phyloP scores from a whole-genome alignment of 2,797 vertebrate genomes.

The Gambusia yucatana region DNA sequence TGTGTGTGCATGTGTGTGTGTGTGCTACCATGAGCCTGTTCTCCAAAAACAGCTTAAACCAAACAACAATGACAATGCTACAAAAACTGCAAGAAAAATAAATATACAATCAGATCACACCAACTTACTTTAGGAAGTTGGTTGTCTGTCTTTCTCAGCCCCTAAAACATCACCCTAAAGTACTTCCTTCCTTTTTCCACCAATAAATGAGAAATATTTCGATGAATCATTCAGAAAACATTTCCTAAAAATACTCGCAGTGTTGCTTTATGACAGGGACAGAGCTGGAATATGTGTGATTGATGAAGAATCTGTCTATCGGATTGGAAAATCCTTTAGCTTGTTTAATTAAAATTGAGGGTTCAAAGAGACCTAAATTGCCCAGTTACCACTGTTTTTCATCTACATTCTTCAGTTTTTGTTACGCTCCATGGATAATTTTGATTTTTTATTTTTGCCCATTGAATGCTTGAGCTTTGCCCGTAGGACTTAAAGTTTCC shows the following conservation, averaged over 20 bases:
- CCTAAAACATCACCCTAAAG: neutral
- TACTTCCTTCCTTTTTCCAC: neutral
- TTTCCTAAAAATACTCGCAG: neutral
- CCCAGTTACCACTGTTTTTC: neutral
- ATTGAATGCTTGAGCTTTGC: constrained; percentile 20
- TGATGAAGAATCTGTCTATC: neutral
- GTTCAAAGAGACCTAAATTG: neutral
- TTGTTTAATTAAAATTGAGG: neutral
- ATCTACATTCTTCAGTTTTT: neutral
- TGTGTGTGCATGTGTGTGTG: neutral
- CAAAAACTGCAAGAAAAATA: neutral
- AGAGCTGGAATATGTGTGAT: neutral
- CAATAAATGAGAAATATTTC: neutral
- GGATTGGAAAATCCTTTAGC: neutral
- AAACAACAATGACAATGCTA: neutral
- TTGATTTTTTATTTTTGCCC: constrained; percentile 14
- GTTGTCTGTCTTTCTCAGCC: neutral
- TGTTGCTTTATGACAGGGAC: neutral
- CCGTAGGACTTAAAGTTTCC: constrained; percentile 36
- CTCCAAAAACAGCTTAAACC: neutral
- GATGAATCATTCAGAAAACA: neutral
- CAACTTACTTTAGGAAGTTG: neutral
- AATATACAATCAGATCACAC: neutral
- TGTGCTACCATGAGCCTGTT: neutral
- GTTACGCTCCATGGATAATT: constrained; percentile 17